Base-by-base conservation (phyloP, 2,797 vertebrate species). In the Todus mexicanus region DNA sequence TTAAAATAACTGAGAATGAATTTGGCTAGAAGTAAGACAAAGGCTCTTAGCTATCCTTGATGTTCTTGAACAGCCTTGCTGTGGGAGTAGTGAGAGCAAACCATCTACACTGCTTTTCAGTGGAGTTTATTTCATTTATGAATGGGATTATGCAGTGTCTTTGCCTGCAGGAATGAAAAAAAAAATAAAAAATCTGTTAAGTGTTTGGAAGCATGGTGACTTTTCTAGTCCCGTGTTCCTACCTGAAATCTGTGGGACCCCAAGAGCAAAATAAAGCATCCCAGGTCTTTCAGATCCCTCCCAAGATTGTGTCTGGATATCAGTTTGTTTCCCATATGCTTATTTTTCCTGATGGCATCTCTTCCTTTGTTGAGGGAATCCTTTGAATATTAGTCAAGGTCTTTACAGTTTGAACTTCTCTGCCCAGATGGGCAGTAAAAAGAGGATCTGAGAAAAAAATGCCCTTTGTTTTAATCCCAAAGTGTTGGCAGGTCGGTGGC, bases 11-110 rank as follows among this genome's bases (percentile, higher is more conserved):
- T 53, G 64, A 84, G 89, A 89, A 87, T 91, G 37, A 89, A 80
- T 88, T 75, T 84, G 85, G 70, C 70, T 93, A 73, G 88, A 81
- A 88, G 73, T 90, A 37, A 94, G 89, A 93, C 88, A 95, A 94
- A 92, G 51, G 74, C 74, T 92, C 22, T 87, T 81, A 63, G 92
- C 63, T 60, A 56, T 89, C 14, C 31, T 33, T 86, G 63, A 54
- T 93, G 48, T 92, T 86, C 76, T 80, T 88, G 76, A 94, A 61
- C 88, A 96, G 88, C 68, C 83, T 92, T 90, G 21, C 56, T 79
- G 93, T 91, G 91, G 95, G 93, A 92, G 83, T 94, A 90, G 76
- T 76, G 73, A 90, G 76, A 95, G 64, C 47, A 88, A 95, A 76
- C 40, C n/a, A 85, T 77, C 73, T 87, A 75, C 56, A 21, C 51